These are phyloP conservation scores for Oostethus manadensis DNA, from an alignment of 2,113 vertebrate species.

Conservation along the genomic window DNA sequence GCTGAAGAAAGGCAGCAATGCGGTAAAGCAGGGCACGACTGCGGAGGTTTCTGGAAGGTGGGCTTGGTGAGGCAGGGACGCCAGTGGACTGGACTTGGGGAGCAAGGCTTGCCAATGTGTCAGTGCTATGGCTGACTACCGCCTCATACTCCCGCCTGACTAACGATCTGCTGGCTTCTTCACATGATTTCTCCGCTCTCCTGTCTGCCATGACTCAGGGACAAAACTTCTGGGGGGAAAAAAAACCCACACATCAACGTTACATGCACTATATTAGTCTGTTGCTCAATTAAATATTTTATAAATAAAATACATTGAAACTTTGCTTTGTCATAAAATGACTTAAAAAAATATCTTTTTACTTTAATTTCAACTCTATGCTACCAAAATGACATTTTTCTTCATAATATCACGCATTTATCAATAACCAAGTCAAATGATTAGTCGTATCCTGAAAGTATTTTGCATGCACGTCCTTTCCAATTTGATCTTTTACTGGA, in stretches of 20 bases:
- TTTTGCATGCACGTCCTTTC: too few species aligned
- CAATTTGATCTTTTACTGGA: too few species aligned
- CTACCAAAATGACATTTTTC: too few species aligned
- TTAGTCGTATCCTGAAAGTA: too few species aligned
- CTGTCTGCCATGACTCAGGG: conserved; percentile 99
- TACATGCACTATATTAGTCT: too few species aligned
- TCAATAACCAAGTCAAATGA: too few species aligned
- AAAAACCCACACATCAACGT: neutral
- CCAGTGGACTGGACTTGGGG: conserved; percentile 76
- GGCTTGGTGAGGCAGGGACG: conserved; percentile 70
- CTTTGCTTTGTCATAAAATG: too few species aligned
- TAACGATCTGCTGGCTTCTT: conserved; percentile 96
- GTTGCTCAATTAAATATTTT: too few species aligned
- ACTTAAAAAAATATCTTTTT: too few species aligned
- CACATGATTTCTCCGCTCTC: conserved; percentile 99
- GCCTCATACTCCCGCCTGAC: conserved; percentile 92
- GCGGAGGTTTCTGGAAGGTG: conserved; percentile 72
- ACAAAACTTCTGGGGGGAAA: conserved; percentile 81
- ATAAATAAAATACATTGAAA: too few species aligned
- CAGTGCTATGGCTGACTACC: conserved; percentile 89
- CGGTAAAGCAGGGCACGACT: conserved; percentile 91
- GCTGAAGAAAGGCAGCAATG: conserved; percentile 91
- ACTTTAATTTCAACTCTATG: too few species aligned
- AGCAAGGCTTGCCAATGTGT: conserved; percentile 86
- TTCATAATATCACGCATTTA: too few species aligned